phyloP scores from a whole-genome alignment of 2,797 vertebrate genomes.

The Leuciscus waleckii region DNA sequence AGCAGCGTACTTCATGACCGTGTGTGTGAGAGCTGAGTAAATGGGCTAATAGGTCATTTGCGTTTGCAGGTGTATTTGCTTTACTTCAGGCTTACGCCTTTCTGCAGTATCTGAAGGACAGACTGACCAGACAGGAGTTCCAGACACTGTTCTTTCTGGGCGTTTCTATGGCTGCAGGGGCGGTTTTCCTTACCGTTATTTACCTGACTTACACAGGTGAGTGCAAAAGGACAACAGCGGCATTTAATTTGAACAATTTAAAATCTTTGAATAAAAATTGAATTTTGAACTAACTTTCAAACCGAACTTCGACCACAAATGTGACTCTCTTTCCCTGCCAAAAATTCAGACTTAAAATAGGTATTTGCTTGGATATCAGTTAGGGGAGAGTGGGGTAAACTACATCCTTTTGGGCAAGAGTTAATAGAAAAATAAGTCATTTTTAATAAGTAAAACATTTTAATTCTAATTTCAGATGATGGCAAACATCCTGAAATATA shows the following conservation, averaged over 20 bases:
- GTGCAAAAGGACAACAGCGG: conserved; percentile 24
- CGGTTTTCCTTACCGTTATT: conserved; percentile 96
- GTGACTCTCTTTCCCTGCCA: neutral
- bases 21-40: neutral
- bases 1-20: neutral
- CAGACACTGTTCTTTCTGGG: conserved; percentile 98
- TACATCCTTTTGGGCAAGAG: neutral
- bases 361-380: neutral
- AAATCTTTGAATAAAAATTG: neutral
- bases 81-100: conserved; percentile 96
- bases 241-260: neutral
- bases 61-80: conserved; percentile 89
- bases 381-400: neutral
- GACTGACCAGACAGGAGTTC: conserved; percentile 96
- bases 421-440: too few species aligned
- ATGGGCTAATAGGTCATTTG: conserved; percentile 16
- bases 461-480: neutral
- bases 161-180: conserved; percentile 92
- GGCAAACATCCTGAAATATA: neutral
- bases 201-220: conserved; percentile 98
- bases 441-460: neutral
- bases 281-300: neutral
- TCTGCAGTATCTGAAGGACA: conserved; percentile 96
- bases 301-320: neutral
- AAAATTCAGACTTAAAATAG: neutral